Conservation (phyloP, 2,888 invertebrate genomes). For the Anaspis maculata region DNA sequence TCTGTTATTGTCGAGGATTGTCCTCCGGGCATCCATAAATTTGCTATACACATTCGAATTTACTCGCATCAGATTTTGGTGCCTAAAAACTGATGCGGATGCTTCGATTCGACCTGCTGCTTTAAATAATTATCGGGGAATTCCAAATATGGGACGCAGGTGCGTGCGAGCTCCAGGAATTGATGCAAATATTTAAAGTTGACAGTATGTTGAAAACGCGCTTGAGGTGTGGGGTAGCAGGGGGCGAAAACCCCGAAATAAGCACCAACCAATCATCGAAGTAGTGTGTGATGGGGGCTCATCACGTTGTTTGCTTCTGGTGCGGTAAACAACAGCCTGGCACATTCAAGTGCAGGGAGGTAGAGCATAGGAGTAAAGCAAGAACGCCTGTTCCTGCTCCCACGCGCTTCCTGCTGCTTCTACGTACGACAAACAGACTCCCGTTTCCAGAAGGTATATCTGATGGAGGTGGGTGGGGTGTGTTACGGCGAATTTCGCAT, state of each 20-base stretch:
- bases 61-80: no score
- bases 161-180: background rate
- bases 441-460: no score
- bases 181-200: background rate
- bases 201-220: background rate
- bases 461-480: no score
- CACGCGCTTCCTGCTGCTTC: constrained; percentile 7
- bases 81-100: no score
- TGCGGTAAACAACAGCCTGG: constrained; percentile 12
- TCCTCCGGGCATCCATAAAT: no score
- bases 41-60: no score
- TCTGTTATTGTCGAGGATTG: no score
- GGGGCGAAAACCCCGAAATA: constrained; percentile 10
- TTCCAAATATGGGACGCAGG: no score
- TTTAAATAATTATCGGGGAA: no score
- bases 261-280: constrained; percentile 11
- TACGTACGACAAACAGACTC: constrained; percentile 9
- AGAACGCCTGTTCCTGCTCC: constrained; percentile 10
- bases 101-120: no score
- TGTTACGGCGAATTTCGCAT: no score
- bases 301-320: constrained; percentile 14
- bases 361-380: background rate
- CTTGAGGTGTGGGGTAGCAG: background rate
- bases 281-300: constrained; percentile 11
- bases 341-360: constrained; percentile 7